A percentile compares a stretch with the other conserved stretches of the same genome.
phyloP scores from a whole-genome alignment of 2,888 invertebrate species.

The Xanthorhoe designata region DNA sequence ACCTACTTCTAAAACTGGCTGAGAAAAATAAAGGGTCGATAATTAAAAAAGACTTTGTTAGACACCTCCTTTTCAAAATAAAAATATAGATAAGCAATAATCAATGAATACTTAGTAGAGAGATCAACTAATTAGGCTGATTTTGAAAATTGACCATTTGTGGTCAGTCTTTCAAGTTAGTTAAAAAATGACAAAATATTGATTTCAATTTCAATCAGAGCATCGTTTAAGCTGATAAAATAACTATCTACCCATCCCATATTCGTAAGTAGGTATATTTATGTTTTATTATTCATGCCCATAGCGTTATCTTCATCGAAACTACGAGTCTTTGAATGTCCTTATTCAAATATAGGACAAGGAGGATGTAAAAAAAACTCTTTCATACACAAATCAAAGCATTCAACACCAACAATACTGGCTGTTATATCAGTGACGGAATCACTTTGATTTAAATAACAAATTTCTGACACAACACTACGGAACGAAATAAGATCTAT shows the following conservation, averaged over 20 bases:
- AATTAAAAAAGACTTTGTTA: too few species aligned
- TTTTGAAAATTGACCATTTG: too few species aligned
- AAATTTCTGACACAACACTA: slow-evolving; percentile 29
- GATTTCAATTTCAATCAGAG: too few species aligned
- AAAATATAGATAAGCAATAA: too few species aligned
- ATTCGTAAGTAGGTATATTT: not conserved
- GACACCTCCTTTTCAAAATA: too few species aligned
- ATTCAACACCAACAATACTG: slow-evolving; percentile 38
- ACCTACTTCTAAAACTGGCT: too few species aligned
- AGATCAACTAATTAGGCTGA: too few species aligned
- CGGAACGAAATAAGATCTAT: slow-evolving; percentile 16
- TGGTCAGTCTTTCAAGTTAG: too few species aligned
- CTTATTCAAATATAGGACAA: slow-evolving; percentile 28
- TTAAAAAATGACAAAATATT: too few species aligned
- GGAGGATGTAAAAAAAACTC: slow-evolving; percentile 33
- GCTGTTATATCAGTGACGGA: slow-evolving; percentile 51
- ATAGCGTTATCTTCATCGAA: slow-evolving; percentile 14
- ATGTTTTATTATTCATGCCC: slow-evolving; percentile 7
- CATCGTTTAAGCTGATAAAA: too few species aligned
- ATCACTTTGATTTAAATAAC: slow-evolving; percentile 50
- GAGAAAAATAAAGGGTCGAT: too few species aligned
- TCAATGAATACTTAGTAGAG: too few species aligned
- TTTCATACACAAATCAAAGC: slow-evolving; percentile 38
- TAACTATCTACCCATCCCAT: not conserved
- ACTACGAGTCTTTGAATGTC: slow-evolving; percentile 15